Evolutionary conservation across 2,888 invertebrate genomes (phyloP).

Genomic region (Fragum sueziense): DNA sequence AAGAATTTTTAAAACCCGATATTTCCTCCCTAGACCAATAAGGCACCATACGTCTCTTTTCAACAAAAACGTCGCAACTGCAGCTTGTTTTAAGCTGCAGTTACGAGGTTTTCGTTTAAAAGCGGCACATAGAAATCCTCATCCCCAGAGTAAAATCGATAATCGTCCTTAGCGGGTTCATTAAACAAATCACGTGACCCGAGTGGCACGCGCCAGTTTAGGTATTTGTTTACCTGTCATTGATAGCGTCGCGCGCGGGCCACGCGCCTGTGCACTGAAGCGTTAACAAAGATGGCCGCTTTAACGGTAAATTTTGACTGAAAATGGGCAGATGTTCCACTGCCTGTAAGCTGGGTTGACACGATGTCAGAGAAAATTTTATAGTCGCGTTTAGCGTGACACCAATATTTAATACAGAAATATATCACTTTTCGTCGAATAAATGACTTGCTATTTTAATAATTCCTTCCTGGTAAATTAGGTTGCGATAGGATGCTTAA

Average conservation of each 20-base stretch:
- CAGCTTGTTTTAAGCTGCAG: no score
- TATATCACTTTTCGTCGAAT: no score
- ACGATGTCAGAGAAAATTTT: slow-evolving; percentile 1
- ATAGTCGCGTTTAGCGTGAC: slow-evolving; percentile 17
- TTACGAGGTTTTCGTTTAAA: no score
- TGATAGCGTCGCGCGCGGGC: slow-evolving; percentile 26
- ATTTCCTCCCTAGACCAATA: background rate
- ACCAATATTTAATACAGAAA: background rate
- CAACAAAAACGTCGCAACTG: no score
- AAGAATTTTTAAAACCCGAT: background rate
- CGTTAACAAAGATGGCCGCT: background rate
- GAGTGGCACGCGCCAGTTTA: slow-evolving; percentile 28
- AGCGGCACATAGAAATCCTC: no score
- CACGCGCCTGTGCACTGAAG: slow-evolving; percentile 43
- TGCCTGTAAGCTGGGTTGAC: background rate
- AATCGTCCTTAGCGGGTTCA: background rate
- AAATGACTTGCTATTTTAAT: no score
- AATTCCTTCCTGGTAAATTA: no score
- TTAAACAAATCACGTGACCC: slow-evolving; percentile 24
- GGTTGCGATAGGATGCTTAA: no score
- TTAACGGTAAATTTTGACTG: slow-evolving; percentile 36
- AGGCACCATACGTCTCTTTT: no score
- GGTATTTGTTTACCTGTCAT: slow-evolving; percentile 35
- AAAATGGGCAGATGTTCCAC: slow-evolving; percentile 13
- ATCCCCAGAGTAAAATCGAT: background rate